Conservation (phyloP, 2,797 vertebrate species). For the Meriones psammophilus region DNA sequence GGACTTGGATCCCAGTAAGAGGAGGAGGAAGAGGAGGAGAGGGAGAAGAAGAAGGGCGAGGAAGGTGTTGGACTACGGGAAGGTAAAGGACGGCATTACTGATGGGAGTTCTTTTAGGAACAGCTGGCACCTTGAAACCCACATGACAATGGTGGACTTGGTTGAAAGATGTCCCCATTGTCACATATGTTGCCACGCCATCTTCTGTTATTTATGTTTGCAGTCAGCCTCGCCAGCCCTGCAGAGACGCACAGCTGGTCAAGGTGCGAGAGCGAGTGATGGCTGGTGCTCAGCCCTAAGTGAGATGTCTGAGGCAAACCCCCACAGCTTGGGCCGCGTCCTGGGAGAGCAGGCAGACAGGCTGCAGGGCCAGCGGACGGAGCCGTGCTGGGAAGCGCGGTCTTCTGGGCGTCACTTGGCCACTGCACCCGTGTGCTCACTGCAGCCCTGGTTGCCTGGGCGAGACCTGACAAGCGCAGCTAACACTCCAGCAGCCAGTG, state of each 20-base stretch:
- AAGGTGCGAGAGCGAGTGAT: background rate
- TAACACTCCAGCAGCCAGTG: background rate
- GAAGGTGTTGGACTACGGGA: background rate
- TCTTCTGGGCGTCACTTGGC: background rate
- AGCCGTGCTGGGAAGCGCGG: background rate
- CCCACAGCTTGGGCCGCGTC: background rate
- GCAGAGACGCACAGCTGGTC: background rate
- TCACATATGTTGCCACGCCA: background rate
- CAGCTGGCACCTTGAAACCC: background rate
- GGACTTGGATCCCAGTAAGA: background rate
- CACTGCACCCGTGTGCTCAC: background rate
- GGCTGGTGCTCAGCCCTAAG: background rate
- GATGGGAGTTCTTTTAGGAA: too few species aligned
- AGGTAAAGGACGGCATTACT: background rate
- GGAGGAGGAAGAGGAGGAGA: background rate
- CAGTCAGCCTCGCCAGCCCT: background rate
- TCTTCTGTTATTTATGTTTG: background rate
- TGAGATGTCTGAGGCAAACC: background rate
- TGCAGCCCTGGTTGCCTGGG: background rate
- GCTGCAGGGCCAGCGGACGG: background rate
- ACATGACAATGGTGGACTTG: background rate
- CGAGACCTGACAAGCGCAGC: background rate
- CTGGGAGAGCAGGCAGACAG: background rate
- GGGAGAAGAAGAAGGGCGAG: background rate
- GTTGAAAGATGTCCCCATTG: background rate